Evolutionary conservation across 2,797 vertebrate species (phyloP).

Genomic region (Ctenochaetus hawaiiensis): DNA sequence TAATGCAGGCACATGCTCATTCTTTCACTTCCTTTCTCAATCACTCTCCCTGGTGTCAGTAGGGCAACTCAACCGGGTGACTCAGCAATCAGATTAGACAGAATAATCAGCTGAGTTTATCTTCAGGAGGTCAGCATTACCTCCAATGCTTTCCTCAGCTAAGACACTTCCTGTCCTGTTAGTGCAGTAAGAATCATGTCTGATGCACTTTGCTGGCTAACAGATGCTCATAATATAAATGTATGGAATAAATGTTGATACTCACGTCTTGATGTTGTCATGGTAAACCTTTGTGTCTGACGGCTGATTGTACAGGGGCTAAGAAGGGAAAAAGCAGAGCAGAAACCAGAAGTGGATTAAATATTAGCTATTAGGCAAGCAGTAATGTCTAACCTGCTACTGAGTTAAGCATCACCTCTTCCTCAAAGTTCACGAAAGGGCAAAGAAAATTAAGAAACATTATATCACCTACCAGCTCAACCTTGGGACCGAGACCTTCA

Average conservation of each 20-base stretch:
- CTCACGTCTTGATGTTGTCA: slow-evolving; percentile 99
- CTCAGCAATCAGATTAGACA: slow-evolving; percentile 61
- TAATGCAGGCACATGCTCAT: slow-evolving; percentile 7
- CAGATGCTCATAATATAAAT: neutral
- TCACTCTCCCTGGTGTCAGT: slow-evolving; percentile 52
- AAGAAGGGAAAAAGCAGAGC: slow-evolving; percentile 30
- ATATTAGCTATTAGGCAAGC: slow-evolving; percentile 46
- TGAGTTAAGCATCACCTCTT: slow-evolving; percentile 1
- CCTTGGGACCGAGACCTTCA: slow-evolving; percentile 97
- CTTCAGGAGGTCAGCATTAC: slow-evolving; percentile 34
- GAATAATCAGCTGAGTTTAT: slow-evolving; percentile 60
- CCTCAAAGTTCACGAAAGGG: neutral
- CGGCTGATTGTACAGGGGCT: slow-evolving; percentile 99
- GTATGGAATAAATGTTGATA: slow-evolving; percentile 55
- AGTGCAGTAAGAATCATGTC: neutral
- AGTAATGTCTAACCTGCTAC: slow-evolving; percentile 19
- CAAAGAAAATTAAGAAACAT: slow-evolving; percentile 4
- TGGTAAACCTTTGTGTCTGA: slow-evolving; percentile 99
- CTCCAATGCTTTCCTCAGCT: slow-evolving; percentile 16
- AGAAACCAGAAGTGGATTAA: slow-evolving; percentile 39
- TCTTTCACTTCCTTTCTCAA: slow-evolving; percentile 44
- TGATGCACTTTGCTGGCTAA: neutral
- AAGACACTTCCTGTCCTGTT: neutral
- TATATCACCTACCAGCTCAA: slow-evolving; percentile 92
- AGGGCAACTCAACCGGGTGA: slow-evolving; percentile 44